phyloP scores from a whole-genome alignment of 92 coral and sea anemone species.

The Umimayanthus chanpuru region DNA sequence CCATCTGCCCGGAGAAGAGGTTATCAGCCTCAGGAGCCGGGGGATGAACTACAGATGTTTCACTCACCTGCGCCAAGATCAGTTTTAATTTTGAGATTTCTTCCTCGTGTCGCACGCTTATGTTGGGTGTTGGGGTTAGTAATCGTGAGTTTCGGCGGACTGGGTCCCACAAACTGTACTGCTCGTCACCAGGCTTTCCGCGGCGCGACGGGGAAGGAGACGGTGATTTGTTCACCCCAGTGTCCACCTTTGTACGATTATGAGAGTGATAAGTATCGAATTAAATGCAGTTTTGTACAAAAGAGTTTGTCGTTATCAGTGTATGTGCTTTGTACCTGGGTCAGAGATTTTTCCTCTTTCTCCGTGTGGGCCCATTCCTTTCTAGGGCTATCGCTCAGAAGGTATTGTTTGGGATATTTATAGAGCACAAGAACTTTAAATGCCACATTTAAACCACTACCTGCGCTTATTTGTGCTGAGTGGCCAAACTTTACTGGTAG shows the following conservation, averaged over 20 bases:
- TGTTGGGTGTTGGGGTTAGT: not conserved
- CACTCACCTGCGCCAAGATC: constrained; percentile 12
- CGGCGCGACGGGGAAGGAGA: not conserved
- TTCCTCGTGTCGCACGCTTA: not conserved
- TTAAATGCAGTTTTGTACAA: not conserved
- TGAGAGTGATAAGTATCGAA: not conserved
- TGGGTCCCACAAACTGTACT: constrained; percentile 31
- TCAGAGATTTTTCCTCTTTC: too few species aligned
- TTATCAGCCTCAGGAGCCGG: too few species aligned
- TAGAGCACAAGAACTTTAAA: too few species aligned
- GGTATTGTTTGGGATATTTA: too few species aligned
- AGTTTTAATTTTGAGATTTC: constrained; percentile 29
- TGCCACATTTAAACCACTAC: too few species aligned
- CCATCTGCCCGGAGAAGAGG: too few species aligned
- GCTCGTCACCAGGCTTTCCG: constrained; percentile 36
- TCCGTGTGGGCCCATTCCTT: too few species aligned
- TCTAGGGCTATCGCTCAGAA: too few species aligned
- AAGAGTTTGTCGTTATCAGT: not conserved
- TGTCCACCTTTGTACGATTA: constrained; percentile 34
- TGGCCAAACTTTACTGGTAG: too few species aligned
- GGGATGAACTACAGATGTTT: not conserved
- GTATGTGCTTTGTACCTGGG: too few species aligned
- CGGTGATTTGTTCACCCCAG: constrained; percentile 43
- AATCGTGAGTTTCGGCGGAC: constrained; percentile 22
- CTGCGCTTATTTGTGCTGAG: too few species aligned